A percentile compares a stretch with the other conserved stretches of the same genome.
phyloP scores from a whole-genome alignment of 2,888 invertebrate species.

The Ormia ochracea region DNA sequence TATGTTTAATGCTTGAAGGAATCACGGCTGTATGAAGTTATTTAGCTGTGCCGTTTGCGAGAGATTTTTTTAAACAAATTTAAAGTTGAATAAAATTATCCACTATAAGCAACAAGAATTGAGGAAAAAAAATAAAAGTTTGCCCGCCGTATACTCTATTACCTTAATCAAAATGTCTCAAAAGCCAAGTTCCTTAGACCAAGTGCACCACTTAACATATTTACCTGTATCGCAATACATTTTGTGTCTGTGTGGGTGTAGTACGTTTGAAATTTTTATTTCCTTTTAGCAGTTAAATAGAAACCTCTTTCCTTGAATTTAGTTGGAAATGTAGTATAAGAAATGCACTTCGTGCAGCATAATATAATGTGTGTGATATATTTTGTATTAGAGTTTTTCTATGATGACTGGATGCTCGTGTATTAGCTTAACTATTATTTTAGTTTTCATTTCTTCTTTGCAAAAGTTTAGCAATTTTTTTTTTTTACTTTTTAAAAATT shows the following conservation, averaged over 20 bases:
- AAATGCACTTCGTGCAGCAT: neutral
- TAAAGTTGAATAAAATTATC: too few relatives aligned
- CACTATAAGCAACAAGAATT: neutral
- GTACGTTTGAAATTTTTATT: constrained; percentile 24
- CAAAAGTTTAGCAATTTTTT: constrained; percentile 17
- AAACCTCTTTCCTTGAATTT: neutral
- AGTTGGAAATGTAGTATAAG: neutral
- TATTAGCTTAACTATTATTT: constrained; percentile 2
- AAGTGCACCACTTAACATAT: constrained; percentile 8
- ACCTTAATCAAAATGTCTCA: neutral
- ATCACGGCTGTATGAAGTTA: too few relatives aligned
- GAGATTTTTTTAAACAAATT: too few relatives aligned
- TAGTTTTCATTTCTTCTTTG: neutral
- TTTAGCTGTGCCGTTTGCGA: too few relatives aligned
- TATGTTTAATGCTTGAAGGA: too few relatives aligned
- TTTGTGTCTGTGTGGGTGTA: constrained; percentile 31
- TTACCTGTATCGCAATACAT: constrained; percentile 35
- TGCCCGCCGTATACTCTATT: too few relatives aligned
- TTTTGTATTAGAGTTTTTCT: constrained; percentile 1
- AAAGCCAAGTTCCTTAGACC: constrained; percentile 21
- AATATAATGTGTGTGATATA: constrained; percentile 18
- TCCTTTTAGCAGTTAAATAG: constrained; percentile 12
- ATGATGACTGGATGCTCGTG: neutral
- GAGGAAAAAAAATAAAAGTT: neutral
- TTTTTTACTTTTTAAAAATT: constrained; percentile 5